Evolutionary conservation across 2,113 vertebrate genomes (phyloP).

Genomic region (Hydrolagus affinis): DNA sequence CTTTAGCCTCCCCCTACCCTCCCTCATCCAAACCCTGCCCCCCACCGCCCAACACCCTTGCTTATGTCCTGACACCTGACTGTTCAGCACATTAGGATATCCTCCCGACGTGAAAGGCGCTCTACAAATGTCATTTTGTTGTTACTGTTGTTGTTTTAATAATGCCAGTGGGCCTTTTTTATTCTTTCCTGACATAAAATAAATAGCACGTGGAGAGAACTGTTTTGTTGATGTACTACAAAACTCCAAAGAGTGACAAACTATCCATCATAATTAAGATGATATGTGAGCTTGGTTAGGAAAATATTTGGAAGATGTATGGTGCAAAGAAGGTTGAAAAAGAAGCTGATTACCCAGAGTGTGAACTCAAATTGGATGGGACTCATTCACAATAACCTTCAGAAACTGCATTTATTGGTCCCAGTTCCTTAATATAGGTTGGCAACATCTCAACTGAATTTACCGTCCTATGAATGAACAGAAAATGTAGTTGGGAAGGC

Average conservation of each 20-base stretch:
- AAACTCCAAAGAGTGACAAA: neutral
- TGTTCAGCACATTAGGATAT: too few species aligned
- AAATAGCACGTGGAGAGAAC: neutral
- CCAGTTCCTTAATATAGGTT: neutral
- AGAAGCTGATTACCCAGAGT: neutral
- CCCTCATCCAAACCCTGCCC: too few species aligned
- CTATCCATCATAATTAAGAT: neutral
- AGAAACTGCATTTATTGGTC: neutral
- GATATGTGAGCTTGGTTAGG: neutral
- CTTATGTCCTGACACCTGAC: too few species aligned
- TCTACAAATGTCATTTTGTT: too few species aligned
- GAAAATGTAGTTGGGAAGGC: conserved; percentile 37
- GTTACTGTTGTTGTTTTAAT: neutral
- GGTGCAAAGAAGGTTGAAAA: neutral
- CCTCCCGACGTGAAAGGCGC: too few species aligned
- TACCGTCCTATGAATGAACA: neutral
- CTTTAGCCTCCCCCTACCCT: too few species aligned
- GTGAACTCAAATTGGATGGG: neutral
- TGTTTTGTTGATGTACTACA: neutral
- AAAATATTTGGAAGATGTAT: neutral
- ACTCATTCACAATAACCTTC: neutral
- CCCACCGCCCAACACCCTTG: too few species aligned
- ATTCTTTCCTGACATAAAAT: too few species aligned
- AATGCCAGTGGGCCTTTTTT: neutral
- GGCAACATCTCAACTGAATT: neutral